phyloP scores from a whole-genome alignment of 2,113 vertebrate genomes.

The Menura novaehollandiae region DNA sequence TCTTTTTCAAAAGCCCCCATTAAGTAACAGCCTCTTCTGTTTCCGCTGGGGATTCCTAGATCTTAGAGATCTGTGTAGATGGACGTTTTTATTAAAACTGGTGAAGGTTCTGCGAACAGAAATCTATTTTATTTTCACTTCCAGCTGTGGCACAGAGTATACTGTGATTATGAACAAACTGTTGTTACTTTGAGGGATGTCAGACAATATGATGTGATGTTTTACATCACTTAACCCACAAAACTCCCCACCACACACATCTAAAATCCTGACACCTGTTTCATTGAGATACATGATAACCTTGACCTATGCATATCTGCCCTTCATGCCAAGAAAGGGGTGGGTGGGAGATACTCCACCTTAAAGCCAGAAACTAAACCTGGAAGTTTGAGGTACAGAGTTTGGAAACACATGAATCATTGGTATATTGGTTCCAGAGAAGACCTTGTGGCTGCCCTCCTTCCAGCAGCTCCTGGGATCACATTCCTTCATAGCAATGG shows the following conservation, averaged over 20 bases:
- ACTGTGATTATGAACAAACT: neutral
- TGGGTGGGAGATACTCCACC: neutral
- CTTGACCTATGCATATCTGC: rapidly evolving
- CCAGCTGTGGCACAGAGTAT: neutral
- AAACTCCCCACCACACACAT: neutral
- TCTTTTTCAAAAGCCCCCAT: neutral
- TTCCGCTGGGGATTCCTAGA: neutral
- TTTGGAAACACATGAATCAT: neutral
- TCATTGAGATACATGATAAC: neutral
- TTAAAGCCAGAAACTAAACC: neutral
- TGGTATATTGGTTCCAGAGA: neutral
- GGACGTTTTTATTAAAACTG: neutral
- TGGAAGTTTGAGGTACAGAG: neutral
- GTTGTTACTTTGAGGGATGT: neutral
- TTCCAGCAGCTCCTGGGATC: neutral
- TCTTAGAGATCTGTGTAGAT: neutral
- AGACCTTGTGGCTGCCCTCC: neutral
- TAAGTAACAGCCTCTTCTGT: neutral
- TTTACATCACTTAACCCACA: neutral
- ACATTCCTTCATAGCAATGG: neutral
- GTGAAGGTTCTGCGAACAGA: neutral
- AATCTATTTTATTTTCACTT: neutral
- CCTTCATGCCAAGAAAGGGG: neutral
- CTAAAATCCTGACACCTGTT: neutral
- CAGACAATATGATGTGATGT: neutral